Conservation (phyloP, 1,140 invertebrate genomes). For the Triops longicaudatus region DNA sequence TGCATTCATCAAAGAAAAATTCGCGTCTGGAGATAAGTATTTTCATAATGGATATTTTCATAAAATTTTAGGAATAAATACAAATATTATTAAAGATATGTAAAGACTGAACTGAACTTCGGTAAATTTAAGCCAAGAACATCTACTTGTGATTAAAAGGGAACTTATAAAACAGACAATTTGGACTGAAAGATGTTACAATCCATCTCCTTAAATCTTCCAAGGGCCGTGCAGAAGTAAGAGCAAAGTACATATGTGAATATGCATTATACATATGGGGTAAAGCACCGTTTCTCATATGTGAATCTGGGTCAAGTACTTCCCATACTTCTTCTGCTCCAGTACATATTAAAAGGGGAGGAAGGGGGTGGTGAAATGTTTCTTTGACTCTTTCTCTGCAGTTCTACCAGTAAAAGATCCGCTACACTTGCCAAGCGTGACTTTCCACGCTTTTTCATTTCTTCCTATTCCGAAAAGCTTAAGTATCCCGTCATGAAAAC, state of each 20-base stretch:
- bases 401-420: background rate
- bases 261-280: background rate
- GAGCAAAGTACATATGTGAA: background rate
- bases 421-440: background rate
- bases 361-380: background rate
- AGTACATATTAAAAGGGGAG: background rate
- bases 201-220: no score
- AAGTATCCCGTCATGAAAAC: constrained; percentile 5
- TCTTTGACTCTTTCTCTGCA: background rate
- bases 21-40: no score
- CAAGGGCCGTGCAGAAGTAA: background rate
- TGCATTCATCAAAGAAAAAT: no score
- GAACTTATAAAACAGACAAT: no score
- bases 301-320: constrained; percentile 15
- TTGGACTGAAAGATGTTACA: no score
- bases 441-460: background rate
- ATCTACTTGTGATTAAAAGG: no score
- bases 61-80: no score
- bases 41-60: no score
- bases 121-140: no score
- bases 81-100: no score
- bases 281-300: background rate
- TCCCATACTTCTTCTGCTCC: background rate
- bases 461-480: background rate
- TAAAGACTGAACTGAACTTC: no score